Evolutionary conservation across 2,888 invertebrate genomes (phyloP), one percentile per base, ranked within the genome.

Genomic region (Ceramica pisi): DNA sequence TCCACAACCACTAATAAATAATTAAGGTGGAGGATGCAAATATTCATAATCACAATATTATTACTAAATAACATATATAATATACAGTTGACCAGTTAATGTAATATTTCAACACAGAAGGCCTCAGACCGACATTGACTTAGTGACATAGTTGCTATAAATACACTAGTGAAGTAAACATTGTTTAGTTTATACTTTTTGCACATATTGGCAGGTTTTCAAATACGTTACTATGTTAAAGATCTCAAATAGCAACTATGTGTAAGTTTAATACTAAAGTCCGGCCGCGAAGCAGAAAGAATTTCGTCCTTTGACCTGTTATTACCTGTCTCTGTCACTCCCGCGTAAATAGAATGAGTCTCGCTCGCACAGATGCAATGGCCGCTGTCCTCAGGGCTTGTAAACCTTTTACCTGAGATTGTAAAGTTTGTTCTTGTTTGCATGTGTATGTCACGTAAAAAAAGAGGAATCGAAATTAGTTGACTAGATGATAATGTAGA

Each of bases 121-220:
- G 53, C 35, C 65, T 72, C 31, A 31, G 26, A 50, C 23, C 53
- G 65, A 63, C 74, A 71, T 80, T 75, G 80, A 80, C 82, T 74
- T 63, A 73, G 71, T 83, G 85, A 85, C 80, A 80, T 67, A 72
- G 65, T 73, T 74, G 35, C 75, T 81, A 83, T 80, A 72, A 80
- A 83, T 83, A 84, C 21, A 67, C 23, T 23, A 62, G 48, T 74
- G 70, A 70, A 67, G 71, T 78, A 81, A 85, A 76, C 74, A 81
- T 59, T 76, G 78, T 82, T 75, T 35, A 56, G n/a, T 57, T 57
- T 56, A 63, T 60, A 78, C 50, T 75, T 78, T 85, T 83, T 78
- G 80, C 72, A 76, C n/a, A 67, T 23, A 82, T 82, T 83, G 83
- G 83, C 83, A 85, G 35, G 59, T 75, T 65, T 75, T 83, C 85